Base-by-base conservation (phyloP, 2,888 invertebrate species). In the Phaonia tiefii region DNA sequence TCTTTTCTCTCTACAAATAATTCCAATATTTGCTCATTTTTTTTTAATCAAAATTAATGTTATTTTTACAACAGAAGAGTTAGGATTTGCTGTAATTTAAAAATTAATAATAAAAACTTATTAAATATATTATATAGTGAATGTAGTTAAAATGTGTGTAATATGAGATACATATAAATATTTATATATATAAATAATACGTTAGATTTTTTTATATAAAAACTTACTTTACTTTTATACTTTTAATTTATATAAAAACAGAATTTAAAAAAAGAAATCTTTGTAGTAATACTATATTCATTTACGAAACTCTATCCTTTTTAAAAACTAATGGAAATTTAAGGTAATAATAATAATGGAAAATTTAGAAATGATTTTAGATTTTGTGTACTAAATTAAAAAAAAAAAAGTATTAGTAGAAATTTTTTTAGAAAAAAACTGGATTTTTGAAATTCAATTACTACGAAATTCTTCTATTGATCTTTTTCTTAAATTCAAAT, bases 141-240 rank as follows among this genome's bases (percentile, higher is more conserved):
- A 63, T 63, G 42, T 63, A 63, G 63, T 42, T 63, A 63, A 63
- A 63, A 63, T 63, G 63, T 63, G 63, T 63, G 63, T 63, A 63
- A 63, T 63, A 63, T 63, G 63, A 63, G n/a, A n/a, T 39, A 42
- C 42, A 75, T 42, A 69, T 56, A 44, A 26, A 69, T 66, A 77
- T 71, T 22, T 63, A 60, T 11, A 51, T 60, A 63, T 63, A 63
- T n/a, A n/a, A n/a, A n/a, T n/a, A 69, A 75, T 39, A 69, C 75
- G 60, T 72, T 81, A 75, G 75, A 81, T 77, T 75, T 81, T 73
- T 60, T n/a, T n/a, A n/a, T n/a, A n/a, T n/a, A n/a, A n/a, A n/a
- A n/a, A n/a, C n/a, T n/a, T n/a, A n/a, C n/a, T n/a, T n/a, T n/a
- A n/a, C n/a, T n/a, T n/a, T n/a, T n/a, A n/a, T n/a, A n/a, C n/a